Evolutionary conservation across 2,797 vertebrate species (phyloP), one percentile per base, ranked within the genome.

Genomic region (Anabacerthia variegaticeps): DNA sequence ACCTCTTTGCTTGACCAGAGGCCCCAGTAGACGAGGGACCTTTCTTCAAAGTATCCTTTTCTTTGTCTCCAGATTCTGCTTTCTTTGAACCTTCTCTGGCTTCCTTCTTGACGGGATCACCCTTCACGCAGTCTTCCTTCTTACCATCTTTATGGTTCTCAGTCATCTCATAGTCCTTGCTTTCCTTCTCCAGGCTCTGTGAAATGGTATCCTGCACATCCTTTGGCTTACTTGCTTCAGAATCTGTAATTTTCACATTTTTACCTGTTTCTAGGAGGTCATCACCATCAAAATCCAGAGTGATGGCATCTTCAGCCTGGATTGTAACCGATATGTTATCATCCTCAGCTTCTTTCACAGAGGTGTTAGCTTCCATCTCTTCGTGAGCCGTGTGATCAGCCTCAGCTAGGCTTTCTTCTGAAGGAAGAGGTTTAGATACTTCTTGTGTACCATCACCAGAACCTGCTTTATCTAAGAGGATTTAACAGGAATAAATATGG

Each of bases 251-350:
- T 99, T 99, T 99, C 99, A 99, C 98, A 99, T 99, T 99, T 99
- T 99, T 99, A 99, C 99, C 99, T 99, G 99, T 99, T 98, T 99
- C 99, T 98, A 99, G 99, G 98, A 99, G 99, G 98, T 99, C 99
- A 97, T 99, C 99, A 88, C 99, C 99, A 99, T 99, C 99, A 98
- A 99, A 99, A 98, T 99, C 99, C 97, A 99, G 98, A 97, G 99
- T 99, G 98, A 99, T 99, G 98, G 99, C 99, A 98, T 99, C 99
- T 99, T 99, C 99, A 77, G 99, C 99, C 98, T 98, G 99, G 98
- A 99, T 99, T 98, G 99, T 99, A 98, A 99, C 99, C 93, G 99
- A 99, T 91, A 99, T 99, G 98, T 99, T 99, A 99, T 99, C 99
- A 71, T 99, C 99, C 97, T 99, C 99, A 65, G 98, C 98, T 98